Conservation (phyloP, 2,797 vertebrate species). For the Esox masquinongy region DNA sequence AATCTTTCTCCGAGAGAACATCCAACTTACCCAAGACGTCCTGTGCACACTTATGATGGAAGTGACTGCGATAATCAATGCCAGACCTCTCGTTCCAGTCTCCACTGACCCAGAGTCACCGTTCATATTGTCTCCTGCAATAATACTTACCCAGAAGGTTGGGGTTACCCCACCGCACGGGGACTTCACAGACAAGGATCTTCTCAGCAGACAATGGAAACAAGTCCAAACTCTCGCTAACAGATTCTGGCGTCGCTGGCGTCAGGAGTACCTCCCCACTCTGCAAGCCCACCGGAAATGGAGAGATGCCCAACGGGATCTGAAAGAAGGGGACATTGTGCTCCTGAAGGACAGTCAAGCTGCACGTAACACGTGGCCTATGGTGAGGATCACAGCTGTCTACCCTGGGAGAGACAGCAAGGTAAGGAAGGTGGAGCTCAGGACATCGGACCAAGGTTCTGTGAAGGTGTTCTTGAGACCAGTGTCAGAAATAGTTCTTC, state of each 20-base stretch:
- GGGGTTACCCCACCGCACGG: constrained; percentile 21
- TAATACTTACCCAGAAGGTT: constrained; percentile 26
- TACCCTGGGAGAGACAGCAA: constrained; percentile 1
- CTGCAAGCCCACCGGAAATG: constrained; percentile 18
- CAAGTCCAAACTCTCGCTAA: constrained; percentile 20
- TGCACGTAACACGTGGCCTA: constrained; percentile 5
- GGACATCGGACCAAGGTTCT: background rate
- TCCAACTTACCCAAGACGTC: constrained; percentile 2
- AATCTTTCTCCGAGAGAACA: background rate
- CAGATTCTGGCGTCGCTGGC: constrained; percentile 29
- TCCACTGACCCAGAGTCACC: constrained; percentile 18
- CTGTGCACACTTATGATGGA: constrained; percentile 10
- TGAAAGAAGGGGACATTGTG: constrained; percentile 10
- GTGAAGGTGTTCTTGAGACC: constrained; percentile 6
- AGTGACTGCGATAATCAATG: constrained; percentile 18
- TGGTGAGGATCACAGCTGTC: background rate
- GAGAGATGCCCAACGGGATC: background rate
- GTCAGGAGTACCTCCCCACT: constrained; percentile 14
- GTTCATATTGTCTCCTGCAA: constrained; percentile 22
- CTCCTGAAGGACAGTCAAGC: constrained; percentile 12
- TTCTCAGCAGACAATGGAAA: constrained; percentile 32
- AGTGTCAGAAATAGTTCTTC: background rate
- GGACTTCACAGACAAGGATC: constrained; percentile 19
- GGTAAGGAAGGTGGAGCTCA: constrained; percentile 8
- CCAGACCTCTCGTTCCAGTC: too few relatives aligned